Conservation (phyloP, 2,888 invertebrate species). For the Caenorhabditis zanzibari region DNA sequence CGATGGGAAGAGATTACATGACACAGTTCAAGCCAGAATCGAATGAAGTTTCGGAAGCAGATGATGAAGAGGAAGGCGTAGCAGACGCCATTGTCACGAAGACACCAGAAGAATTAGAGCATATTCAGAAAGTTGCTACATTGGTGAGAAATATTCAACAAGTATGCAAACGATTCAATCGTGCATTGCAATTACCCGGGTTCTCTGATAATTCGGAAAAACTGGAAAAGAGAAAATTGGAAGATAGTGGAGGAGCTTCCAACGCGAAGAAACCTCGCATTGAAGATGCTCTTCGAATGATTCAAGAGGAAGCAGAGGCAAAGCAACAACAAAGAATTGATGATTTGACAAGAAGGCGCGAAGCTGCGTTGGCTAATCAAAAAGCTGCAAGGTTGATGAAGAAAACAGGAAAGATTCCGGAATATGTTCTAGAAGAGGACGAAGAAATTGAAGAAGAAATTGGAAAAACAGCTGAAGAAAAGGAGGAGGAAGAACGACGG, state of each 20-base stretch:
- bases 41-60: not conserved
- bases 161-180: not conserved
- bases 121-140: not conserved
- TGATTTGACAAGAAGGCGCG: not conserved
- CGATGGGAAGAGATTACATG: not conserved
- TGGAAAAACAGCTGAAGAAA: not conserved
- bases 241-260: not conserved
- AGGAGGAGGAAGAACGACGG: conserved; percentile 9
- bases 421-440: not conserved
- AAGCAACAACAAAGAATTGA: not conserved
- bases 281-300: not conserved
- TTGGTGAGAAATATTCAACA: not conserved
- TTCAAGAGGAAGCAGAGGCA: not conserved
- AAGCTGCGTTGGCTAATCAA: too few species aligned
- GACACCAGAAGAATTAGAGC: not conserved
- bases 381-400: too few species aligned
- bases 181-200: not conserved
- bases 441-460: not conserved
- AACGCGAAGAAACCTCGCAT: not conserved
- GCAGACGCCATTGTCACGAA: not conserved
- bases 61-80: not conserved
- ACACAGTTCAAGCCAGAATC: not conserved
- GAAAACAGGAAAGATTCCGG: too few species aligned
- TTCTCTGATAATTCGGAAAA: not conserved
- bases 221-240: not conserved